These are phyloP conservation scores for Amia ocellicauda DNA, from an alignment of 2,113 vertebrate genomes.

Conservation along the genomic window DNA sequence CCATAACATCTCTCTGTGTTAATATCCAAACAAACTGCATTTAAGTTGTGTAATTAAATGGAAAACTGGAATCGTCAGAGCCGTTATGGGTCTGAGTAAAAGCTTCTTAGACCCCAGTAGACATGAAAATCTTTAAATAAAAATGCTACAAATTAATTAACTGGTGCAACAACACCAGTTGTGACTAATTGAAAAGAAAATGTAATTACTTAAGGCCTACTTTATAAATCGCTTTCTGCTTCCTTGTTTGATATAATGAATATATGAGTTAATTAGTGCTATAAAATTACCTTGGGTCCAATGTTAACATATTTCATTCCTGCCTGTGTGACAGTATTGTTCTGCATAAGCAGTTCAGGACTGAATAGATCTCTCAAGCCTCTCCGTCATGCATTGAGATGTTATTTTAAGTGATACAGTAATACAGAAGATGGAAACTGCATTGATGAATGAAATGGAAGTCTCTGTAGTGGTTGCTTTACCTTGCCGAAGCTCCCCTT, in stretches of 20 bases:
- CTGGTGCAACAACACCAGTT: constrained; percentile 22
- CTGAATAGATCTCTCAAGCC: not conserved
- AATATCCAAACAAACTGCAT: not conserved
- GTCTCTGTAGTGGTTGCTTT: constrained; percentile 18
- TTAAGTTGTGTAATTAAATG: constrained; percentile 37
- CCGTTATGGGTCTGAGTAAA: constrained; percentile 24
- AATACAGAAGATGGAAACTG: not conserved
- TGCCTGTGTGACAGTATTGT: not conserved
- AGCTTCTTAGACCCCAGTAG: constrained; percentile 37
- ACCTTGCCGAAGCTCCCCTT: constrained; percentile 78
- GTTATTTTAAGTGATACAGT: not conserved
- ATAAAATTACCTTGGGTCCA: constrained; percentile 26
- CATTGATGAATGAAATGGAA: not conserved
- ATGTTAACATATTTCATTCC: not conserved
- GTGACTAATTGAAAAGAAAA: constrained; percentile 39
- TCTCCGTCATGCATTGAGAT: not conserved
- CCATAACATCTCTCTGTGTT: not conserved
- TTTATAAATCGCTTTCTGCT: constrained; percentile 29
- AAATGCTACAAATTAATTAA: constrained; percentile 35
- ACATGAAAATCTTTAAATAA: constrained; percentile 31
- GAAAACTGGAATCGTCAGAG: constrained; percentile 11
- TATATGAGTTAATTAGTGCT: constrained; percentile 30
- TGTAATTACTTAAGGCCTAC: constrained; percentile 37
- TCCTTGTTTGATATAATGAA: constrained; percentile 33
- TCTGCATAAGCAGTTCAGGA: no score